Conservation (phyloP, 2,113 vertebrate genomes). For the Halichoeres trimaculatus region DNA sequence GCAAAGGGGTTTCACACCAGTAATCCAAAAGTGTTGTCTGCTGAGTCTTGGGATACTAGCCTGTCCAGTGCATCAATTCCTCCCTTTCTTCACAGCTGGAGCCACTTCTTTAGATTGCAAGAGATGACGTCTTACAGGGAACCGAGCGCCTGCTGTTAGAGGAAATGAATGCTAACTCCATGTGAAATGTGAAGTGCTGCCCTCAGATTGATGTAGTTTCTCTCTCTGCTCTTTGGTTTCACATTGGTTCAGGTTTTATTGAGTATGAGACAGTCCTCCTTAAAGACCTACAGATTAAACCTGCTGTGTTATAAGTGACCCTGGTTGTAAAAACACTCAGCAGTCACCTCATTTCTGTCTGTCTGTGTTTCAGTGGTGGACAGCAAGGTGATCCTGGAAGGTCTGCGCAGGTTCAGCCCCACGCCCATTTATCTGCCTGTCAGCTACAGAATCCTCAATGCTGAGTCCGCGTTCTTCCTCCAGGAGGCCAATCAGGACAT, state of each 20-base stretch:
- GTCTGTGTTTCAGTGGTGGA: slow-evolving; percentile 84
- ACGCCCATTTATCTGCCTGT: slow-evolving; percentile 92
- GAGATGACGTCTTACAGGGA: too few relatives aligned
- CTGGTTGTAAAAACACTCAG: slow-evolving; percentile 1
- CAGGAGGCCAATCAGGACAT: slow-evolving; percentile 89
- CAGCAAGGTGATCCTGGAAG: slow-evolving; percentile 83
- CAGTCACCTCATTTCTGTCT: neutral
- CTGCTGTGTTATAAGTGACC: neutral
- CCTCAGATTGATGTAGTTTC: slow-evolving; percentile 38
- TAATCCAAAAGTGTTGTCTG: too few relatives aligned
- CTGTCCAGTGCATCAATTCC: too few relatives aligned
- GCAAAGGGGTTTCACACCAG: too few relatives aligned
- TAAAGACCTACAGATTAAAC: slow-evolving; percentile 7
- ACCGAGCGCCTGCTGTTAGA: slow-evolving; percentile 33
- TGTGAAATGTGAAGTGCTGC: slow-evolving; percentile 35
- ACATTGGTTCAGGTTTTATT: slow-evolving; percentile 29
- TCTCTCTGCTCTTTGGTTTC: slow-evolving; percentile 49
- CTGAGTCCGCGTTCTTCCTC: slow-evolving; percentile 90
- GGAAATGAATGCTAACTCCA: slow-evolving; percentile 65
- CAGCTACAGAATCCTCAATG: slow-evolving; percentile 86
- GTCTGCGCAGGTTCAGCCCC: slow-evolving; percentile 85
- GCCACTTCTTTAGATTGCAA: too few relatives aligned
- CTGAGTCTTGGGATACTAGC: too few relatives aligned
- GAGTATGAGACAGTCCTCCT: slow-evolving; percentile 28
- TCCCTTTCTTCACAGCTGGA: too few relatives aligned